A percentile compares a stretch with the other conserved stretches of the same genome.
Conservation (phyloP, 2,797 vertebrate species). For the Gymnocypris eckloni region DNA sequence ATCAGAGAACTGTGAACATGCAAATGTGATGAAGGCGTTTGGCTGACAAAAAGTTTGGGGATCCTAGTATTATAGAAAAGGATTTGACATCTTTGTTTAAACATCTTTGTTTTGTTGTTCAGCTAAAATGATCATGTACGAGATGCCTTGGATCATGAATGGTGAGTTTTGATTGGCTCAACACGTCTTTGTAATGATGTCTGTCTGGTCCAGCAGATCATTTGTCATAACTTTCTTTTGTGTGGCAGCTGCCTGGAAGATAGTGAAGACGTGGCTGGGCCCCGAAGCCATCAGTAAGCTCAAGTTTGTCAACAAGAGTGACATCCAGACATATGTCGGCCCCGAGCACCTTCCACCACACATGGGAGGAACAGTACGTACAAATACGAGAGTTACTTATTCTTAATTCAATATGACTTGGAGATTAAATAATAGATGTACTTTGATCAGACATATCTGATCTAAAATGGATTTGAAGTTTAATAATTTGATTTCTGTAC, state of each 20-base stretch:
- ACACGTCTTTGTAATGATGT: background rate
- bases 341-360: constrained; percentile 88
- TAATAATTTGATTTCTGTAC: background rate
- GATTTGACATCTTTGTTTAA: background rate
- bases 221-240: background rate
- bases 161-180: constrained; percentile 79
- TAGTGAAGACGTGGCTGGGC: constrained; percentile 94
- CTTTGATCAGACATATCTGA: background rate
- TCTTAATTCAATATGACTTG: background rate
- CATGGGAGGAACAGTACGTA: constrained; percentile 94
- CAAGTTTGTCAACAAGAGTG: constrained; percentile 88
- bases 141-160: constrained; percentile 99
- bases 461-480: background rate
- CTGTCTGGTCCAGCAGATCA: background rate
- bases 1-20: background rate
- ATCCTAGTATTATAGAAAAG: background rate
- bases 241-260: constrained; percentile 92
- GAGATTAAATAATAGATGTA: background rate
- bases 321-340: constrained; percentile 86
- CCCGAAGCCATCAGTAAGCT: constrained; percentile 93
- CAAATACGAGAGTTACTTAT: background rate
- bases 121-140: constrained; percentile 98
- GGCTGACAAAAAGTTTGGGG: background rate
- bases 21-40: background rate
- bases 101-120: constrained; percentile 11